Evolutionary conservation across 2,797 vertebrate genomes (phyloP).

Genomic region (Onychomys leucogaster): DNA sequence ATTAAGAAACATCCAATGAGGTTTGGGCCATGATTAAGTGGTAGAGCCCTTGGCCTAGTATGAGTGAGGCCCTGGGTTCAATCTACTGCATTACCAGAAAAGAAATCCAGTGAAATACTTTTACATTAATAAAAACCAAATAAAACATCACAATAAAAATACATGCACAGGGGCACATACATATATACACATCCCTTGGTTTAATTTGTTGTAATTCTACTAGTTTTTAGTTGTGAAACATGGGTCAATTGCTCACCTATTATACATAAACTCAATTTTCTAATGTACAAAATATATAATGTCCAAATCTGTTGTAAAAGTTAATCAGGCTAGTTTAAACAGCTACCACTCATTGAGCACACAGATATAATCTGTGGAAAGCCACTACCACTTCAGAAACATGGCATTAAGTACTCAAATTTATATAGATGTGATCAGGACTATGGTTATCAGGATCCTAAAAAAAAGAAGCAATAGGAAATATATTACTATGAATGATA

Average conservation of each 20-base stretch:
- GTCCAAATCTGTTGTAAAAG: neutral
- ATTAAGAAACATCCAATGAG: neutral
- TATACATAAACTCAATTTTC: conserved; percentile 2
- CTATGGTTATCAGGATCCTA: neutral
- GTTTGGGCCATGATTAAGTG: neutral
- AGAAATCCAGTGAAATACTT: neutral
- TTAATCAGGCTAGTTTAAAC: neutral
- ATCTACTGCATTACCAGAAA: neutral
- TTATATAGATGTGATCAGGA: neutral
- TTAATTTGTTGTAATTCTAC: conserved; percentile 22
- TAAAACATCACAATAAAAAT: neutral
- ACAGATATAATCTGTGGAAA: conserved; percentile 41
- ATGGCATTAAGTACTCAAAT: conserved; percentile 16
- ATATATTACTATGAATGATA: neutral
- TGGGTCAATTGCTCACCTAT: neutral
- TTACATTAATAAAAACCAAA: conserved; percentile 26
- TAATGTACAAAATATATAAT: conserved; percentile 26
- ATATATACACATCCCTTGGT: neutral
- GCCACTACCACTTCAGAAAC: conserved; percentile 25
- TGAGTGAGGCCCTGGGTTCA: neutral
- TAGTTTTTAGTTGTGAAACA: conserved; percentile 1
- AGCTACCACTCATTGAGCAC: neutral
- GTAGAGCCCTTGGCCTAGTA: neutral
- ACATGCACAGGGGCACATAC: too few relatives aligned
- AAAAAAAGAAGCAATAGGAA: neutral